A percentile compares a stretch with the other conserved stretches of the same genome.
Conservation (phyloP, 2,113 vertebrate genomes). For the Otocyon megalotis region DNA sequence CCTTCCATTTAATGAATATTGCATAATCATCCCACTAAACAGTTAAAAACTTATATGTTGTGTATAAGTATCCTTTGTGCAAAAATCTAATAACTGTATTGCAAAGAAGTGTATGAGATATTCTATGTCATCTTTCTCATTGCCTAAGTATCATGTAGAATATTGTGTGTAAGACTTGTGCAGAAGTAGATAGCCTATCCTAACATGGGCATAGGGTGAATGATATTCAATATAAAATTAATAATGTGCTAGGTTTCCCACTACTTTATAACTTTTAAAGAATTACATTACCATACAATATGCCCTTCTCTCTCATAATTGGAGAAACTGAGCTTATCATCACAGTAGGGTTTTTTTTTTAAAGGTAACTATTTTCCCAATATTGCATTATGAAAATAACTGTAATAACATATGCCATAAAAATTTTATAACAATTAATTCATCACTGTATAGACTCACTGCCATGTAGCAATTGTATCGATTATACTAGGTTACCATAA, state of each 20-base stretch:
- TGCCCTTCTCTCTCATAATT: neutral
- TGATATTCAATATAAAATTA: neutral
- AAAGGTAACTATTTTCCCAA: neutral
- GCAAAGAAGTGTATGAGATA: neutral
- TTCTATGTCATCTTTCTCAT: neutral
- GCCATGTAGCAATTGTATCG: neutral
- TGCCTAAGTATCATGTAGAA: neutral
- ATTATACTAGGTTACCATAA: neutral
- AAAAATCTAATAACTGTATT: neutral
- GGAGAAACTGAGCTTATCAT: neutral
- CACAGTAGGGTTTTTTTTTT: neutral
- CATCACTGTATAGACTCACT: neutral
- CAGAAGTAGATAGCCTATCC: neutral
- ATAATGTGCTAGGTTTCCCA: neutral
- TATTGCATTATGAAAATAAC: neutral
- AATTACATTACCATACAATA: neutral
- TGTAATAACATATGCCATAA: neutral
- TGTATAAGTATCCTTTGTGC: neutral
- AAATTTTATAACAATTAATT: neutral
- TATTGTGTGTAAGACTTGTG: neutral
- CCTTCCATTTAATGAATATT: neutral
- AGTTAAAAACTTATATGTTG: neutral
- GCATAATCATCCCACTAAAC: neutral
- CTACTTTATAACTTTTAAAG: neutral
- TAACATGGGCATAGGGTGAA: neutral